Percentiles rank a stretch among this genome's conserved stretches.
These are phyloP conservation scores for Callaeas wilsoni DNA, from an alignment of 2,113 vertebrate genomes.

Conservation along the genomic window DNA sequence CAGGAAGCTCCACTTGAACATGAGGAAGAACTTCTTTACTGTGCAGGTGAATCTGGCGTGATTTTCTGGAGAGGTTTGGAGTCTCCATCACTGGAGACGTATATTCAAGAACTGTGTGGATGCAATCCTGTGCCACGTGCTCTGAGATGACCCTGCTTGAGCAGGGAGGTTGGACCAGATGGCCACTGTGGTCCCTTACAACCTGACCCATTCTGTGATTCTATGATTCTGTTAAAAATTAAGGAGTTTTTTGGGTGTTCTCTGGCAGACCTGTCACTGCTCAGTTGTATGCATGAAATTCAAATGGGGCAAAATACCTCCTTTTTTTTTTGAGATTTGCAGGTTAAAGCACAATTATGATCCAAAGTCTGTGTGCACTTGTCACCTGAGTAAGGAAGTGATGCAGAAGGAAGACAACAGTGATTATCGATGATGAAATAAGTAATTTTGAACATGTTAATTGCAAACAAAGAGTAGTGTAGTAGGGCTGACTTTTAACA, in stretches of 20 bases:
- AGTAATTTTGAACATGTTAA: background rate
- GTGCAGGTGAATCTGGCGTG: background rate
- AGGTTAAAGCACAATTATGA: rapidly evolving
- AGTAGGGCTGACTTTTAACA: background rate
- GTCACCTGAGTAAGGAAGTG: background rate
- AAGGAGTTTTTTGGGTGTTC: background rate
- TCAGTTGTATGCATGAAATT: background rate
- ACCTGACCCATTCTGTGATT: background rate
- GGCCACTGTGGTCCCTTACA: background rate
- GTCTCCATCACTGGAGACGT: background rate
- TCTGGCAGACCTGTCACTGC: background rate
- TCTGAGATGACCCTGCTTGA: rapidly evolving
- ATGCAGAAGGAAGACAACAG: rapidly evolving
- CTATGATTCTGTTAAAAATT: background rate
- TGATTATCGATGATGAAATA: background rate
- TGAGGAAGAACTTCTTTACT: background rate
- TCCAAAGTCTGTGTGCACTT: background rate
- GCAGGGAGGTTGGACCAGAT: background rate
- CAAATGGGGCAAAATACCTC: rapidly evolving
- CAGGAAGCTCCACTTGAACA: background rate
- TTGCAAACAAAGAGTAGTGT: background rate
- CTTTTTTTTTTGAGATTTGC: background rate
- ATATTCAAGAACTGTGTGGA: background rate
- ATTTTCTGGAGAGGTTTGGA: background rate
- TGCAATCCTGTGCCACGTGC: background rate